Evolutionary conservation across 2,888 invertebrate genomes (phyloP), one percentile per base, ranked within the genome.

Genomic region (Tinea pellionella): DNA sequence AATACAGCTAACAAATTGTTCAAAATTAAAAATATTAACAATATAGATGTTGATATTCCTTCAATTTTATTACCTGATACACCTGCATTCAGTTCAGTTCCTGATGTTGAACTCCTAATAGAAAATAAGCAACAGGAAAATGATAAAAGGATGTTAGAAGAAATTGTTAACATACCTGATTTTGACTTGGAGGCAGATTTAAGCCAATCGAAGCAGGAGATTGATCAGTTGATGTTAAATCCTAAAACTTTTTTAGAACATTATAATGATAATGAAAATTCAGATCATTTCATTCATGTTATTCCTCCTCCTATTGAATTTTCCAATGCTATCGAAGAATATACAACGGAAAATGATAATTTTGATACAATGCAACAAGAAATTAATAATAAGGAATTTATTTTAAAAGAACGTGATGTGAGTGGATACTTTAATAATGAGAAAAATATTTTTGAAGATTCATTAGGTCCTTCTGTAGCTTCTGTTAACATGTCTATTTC

Each of bases 261-360:
- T 65, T 67, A 70, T 41, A 65, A 61, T 61, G 66, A 68, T 19
- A 66, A 68, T 32, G 63, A 67, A n/a, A 65, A 68, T 7, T 18
- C 37, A 6, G 65, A 67, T 4, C 69, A 69, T 42, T 65, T 53
- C n/a, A n/a, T n/a, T n/a, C n/a, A n/a, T 53, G 2, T 80, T 51
- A 71, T 81, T 61, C 72, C 81, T 12, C 85, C 85, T 2, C 84
- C 86, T 4, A 64, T 69, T 2, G 70, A 78, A 63, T 86, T 81
- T 65, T 65, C 73, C 61, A 75, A 76, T 24, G 24, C 3, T 62
- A 61, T 67, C 59, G 37, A 56, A 32, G 59, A 59, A 37, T 8
- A 42, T 15, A 61, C 60, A 47, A 32, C 13, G 6, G 56, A 41
- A 59, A 55, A 53, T 18, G 32, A 60, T 32, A 57, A 59, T 55